Conservation (phyloP, 2,888 invertebrate genomes). For the Eilema griseolum region DNA sequence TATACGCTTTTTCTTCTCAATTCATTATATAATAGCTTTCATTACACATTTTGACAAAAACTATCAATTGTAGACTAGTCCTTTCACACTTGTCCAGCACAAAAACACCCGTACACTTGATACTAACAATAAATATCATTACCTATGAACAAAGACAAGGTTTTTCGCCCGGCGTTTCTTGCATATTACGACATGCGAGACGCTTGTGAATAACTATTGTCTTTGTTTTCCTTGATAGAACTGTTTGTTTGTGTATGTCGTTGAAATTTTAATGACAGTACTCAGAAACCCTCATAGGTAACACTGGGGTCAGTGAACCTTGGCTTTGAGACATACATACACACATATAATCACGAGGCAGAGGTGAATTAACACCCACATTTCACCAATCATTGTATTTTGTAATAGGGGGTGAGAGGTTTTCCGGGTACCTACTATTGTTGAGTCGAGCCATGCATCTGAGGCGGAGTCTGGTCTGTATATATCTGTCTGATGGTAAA, state of each 20-base stretch:
- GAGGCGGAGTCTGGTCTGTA: too few species aligned
- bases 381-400: too few species aligned
- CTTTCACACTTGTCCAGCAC: constrained; percentile 39
- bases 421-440: too few species aligned
- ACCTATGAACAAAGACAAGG: constrained; percentile 50
- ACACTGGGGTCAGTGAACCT: not conserved
- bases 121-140: constrained; percentile 46
- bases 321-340: not conserved
- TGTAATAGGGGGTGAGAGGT: too few species aligned
- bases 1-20: not conserved
- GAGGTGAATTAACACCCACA: too few species aligned
- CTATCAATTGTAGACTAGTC: constrained; percentile 8
- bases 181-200: constrained; percentile 44
- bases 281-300: not conserved
- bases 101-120: constrained; percentile 44
- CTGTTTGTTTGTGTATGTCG: not conserved
- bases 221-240: constrained; percentile 43
- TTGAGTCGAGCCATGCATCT: too few species aligned
- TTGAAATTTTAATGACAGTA: not conserved
- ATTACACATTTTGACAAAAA: constrained; percentile 19
- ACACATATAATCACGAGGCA: too few species aligned
- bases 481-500: too few species aligned
- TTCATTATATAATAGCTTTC: constrained; percentile 18
- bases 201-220: constrained; percentile 55
- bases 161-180: constrained; percentile 49